Evolutionary conservation across 2,797 vertebrate genomes (phyloP).

Genomic region (Arctocebus calabarensis): DNA sequence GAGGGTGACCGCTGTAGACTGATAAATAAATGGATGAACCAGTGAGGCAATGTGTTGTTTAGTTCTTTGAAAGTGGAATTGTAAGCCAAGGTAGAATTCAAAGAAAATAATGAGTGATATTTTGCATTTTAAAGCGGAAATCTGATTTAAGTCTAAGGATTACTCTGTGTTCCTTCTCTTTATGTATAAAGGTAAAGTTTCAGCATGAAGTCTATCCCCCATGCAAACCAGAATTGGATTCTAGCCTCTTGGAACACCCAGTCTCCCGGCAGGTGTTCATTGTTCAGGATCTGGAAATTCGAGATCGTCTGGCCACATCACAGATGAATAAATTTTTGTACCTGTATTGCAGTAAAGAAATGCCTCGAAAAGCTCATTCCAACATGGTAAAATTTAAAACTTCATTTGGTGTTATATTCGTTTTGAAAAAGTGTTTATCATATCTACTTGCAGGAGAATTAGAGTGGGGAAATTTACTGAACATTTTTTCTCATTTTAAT

Average conservation of each 20-base stretch:
- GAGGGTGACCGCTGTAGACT: background rate
- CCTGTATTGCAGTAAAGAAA: constrained; percentile 97
- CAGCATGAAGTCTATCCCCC: constrained; percentile 97
- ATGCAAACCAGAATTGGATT: constrained; percentile 80
- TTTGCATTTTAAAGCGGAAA: background rate
- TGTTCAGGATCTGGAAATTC: constrained; percentile 97
- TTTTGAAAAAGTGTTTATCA: background rate
- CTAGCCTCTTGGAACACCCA: constrained; percentile 90
- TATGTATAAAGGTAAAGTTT: constrained; percentile 93
- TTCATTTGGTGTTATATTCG: background rate
- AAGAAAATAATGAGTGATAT: background rate
- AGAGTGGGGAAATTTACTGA: background rate
- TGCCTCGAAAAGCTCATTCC: constrained; percentile 98
- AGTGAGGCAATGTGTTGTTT: background rate
- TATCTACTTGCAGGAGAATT: background rate
- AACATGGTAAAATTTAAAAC: constrained; percentile 93
- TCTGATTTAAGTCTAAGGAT: background rate
- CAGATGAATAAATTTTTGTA: constrained; percentile 99
- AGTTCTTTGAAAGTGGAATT: background rate
- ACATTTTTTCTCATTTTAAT: background rate
- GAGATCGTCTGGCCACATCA: constrained; percentile 96
- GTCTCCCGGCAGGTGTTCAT: constrained; percentile 97
- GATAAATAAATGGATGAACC: background rate
- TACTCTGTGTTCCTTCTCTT: background rate
- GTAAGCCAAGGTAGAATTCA: background rate